A percentile compares a stretch with the other conserved stretches of the same genome.
phyloP scores from a whole-genome alignment of 1,140 invertebrate genomes.

The Diprion similis region DNA sequence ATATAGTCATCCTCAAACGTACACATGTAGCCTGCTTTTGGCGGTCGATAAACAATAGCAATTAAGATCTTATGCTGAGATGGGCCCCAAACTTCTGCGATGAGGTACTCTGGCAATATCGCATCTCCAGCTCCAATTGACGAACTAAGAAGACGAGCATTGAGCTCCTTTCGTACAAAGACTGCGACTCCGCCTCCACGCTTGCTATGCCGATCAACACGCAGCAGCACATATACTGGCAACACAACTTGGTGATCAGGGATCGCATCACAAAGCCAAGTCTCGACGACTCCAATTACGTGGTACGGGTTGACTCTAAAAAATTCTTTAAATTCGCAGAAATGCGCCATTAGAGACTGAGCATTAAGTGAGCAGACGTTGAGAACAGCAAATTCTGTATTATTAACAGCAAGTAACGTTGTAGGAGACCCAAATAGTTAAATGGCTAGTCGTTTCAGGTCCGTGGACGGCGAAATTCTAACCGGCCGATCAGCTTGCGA shows the following conservation, averaged over 20 bases:
- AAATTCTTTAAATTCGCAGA: neutral
- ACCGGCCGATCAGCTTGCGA: neutral
- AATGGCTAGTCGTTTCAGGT: neutral
- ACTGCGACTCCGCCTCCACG: conserved; percentile 4
- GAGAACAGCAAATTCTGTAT: neutral
- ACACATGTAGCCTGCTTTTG: neutral
- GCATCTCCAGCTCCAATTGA: neutral
- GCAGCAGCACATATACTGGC: neutral
- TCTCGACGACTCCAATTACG: neutral
- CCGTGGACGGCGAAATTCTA: neutral
- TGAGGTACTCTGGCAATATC: neutral
- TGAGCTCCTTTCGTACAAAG: neutral
- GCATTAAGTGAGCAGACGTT: conserved; percentile 10
- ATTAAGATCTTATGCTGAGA: neutral
- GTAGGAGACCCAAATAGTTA: neutral
- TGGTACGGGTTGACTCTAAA: neutral
- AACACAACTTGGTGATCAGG: neutral
- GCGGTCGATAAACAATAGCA: conserved; percentile 4
- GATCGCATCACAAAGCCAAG: neutral
- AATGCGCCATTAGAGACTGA: conserved; percentile 1
- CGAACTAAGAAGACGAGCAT: neutral
- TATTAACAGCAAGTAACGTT: neutral
- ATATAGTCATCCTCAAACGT: neutral
- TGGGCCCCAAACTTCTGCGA: neutral
- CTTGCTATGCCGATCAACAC: neutral